These are phyloP conservation scores for Carassius carassius DNA, from an alignment of 2,113 vertebrate genomes.

Conservation along the genomic window DNA sequence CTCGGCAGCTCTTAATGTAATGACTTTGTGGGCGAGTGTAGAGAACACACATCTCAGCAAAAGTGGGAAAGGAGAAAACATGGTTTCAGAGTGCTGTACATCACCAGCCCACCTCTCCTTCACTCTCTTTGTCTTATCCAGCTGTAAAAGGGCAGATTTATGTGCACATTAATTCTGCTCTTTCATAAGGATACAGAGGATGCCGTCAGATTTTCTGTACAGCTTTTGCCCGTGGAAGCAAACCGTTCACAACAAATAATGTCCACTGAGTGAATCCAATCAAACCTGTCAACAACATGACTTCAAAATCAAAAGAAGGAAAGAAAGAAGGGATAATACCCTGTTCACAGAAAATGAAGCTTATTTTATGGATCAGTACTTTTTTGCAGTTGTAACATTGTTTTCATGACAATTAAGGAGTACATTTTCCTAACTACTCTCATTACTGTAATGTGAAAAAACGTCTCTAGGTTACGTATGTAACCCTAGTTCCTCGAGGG, in stretches of 20 bases:
- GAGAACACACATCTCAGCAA: background rate
- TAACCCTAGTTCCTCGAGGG: no score
- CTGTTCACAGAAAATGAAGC: no score
- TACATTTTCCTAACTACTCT: no score
- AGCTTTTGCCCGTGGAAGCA: background rate
- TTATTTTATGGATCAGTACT: no score
- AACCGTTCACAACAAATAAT: background rate
- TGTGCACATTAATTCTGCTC: conserved; percentile 66
- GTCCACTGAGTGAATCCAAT: background rate
- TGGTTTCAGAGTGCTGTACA: background rate
- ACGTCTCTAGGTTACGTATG: no score
- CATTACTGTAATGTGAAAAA: no score
- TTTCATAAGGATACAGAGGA: conserved; percentile 63
- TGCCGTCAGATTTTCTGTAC: conserved; percentile 39
- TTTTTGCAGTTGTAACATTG: no score
- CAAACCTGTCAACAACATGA: background rate
- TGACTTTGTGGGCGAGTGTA: conserved; percentile 10
- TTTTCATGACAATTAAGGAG: no score
- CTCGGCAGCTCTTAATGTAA: conserved; percentile 47
- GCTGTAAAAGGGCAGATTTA: conserved; percentile 74
- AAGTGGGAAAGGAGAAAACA: conserved; percentile 14
- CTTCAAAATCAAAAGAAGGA: background rate
- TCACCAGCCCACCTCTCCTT: background rate
- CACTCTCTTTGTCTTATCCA: conserved; percentile 46
- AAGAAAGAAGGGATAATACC: background rate